These are phyloP conservation scores for Ceyx erithaca DNA, from an alignment of 2,797 vertebrate genomes.

Conservation along the genomic window DNA sequence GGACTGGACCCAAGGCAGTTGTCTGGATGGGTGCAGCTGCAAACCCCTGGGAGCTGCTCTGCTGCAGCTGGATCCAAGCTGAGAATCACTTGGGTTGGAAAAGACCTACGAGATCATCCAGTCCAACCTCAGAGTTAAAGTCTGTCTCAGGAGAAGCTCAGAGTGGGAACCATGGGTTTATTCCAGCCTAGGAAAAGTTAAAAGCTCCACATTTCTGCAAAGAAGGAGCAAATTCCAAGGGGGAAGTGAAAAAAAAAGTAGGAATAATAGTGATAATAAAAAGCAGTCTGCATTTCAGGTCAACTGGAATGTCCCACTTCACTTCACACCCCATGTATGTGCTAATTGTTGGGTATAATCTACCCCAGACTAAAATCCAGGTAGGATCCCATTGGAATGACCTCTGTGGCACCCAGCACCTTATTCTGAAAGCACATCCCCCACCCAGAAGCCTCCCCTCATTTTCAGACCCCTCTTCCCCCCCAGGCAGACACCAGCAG, in stretches of 20 bases:
- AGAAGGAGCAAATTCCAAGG: neutral
- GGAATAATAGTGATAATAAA: neutral
- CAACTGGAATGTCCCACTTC: neutral
- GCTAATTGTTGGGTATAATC: neutral
- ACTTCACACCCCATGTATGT: fast-evolving
- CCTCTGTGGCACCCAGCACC: fast-evolving
- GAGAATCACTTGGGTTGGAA: neutral
- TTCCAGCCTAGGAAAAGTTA: neutral
- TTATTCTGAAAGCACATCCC: neutral
- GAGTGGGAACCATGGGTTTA: neutral
- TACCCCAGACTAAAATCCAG: neutral
- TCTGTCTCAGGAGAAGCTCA: neutral
- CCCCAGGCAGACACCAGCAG: neutral
- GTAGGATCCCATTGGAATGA: neutral
- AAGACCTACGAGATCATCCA: too few relatives aligned
- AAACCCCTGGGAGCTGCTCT: neutral
- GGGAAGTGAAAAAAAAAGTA: neutral
- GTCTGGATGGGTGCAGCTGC: neutral
- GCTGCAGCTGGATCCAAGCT: neutral
- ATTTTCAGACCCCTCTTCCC: neutral
- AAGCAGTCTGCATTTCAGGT: neutral
- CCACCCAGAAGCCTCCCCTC: neutral
- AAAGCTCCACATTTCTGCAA: neutral
- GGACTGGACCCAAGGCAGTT: neutral
- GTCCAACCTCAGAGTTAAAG: neutral